Evolutionary conservation across 2,888 invertebrate species (phyloP).

Genomic region (Scaptomyza parva): DNA sequence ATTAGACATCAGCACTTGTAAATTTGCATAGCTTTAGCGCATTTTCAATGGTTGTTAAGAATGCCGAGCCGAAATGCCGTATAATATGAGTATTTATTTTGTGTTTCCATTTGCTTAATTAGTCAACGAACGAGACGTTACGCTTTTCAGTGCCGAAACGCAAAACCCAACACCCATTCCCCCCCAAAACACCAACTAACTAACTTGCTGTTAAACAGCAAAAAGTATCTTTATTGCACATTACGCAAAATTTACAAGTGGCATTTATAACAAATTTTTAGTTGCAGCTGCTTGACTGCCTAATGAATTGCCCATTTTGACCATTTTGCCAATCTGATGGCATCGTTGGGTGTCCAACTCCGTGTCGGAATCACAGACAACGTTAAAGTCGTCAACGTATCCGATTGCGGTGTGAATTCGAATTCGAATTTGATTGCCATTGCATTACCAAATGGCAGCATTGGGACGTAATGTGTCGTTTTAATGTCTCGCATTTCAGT

Average conservation of each 20-base stretch:
- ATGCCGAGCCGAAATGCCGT: slow-evolving; percentile 62
- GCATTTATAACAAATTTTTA: slow-evolving; percentile 49
- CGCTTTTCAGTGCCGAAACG: slow-evolving; percentile 17
- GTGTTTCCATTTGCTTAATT: slow-evolving; percentile 63
- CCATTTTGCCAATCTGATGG: slow-evolving; percentile 62
- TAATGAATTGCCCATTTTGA: slow-evolving; percentile 71
- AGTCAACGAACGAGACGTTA: slow-evolving; percentile 44
- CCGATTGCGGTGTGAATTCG: slow-evolving; percentile 51
- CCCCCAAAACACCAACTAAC: background rate
- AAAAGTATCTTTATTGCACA: slow-evolving; percentile 34
- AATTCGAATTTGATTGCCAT: slow-evolving; percentile 57
- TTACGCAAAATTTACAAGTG: slow-evolving; percentile 52
- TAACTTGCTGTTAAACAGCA: background rate
- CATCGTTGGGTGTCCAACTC: slow-evolving; percentile 32
- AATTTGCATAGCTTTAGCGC: slow-evolving; percentile 72
- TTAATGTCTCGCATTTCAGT: slow-evolving; percentile 57
- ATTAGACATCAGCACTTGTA: slow-evolving; percentile 76
- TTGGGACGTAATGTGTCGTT: slow-evolving; percentile 63
- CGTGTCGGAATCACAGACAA: slow-evolving; percentile 3
- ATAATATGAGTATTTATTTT: slow-evolving; percentile 42
- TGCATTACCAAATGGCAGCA: slow-evolving; percentile 59
- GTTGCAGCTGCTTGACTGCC: slow-evolving; percentile 36
- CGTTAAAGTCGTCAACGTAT: slow-evolving; percentile 40
- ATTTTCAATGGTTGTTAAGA: slow-evolving; percentile 57
- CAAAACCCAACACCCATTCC: no score